Conservation (phyloP, 2,797 vertebrate species). For the Bradypodion ventrale region DNA sequence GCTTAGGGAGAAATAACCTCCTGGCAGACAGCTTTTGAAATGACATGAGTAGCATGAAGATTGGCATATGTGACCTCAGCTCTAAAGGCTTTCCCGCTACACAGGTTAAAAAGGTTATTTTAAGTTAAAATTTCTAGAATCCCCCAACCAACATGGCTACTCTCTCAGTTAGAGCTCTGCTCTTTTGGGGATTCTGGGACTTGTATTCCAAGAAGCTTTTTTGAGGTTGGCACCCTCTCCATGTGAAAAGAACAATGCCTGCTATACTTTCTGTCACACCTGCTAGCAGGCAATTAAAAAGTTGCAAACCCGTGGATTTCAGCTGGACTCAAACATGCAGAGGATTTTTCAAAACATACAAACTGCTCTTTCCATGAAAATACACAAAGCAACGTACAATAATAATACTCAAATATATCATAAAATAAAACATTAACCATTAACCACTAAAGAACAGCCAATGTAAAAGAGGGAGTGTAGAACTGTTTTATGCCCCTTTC, state of each 20-base stretch:
- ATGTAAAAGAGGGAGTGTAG: neutral
- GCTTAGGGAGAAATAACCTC: too few species aligned
- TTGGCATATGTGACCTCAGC: too few species aligned
- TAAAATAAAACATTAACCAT: neutral
- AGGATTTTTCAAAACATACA: neutral
- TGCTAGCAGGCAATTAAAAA: neutral
- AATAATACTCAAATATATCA: neutral
- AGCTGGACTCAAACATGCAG: neutral
- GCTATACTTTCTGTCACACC: neutral
- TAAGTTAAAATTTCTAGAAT: too few species aligned
- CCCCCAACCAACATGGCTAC: too few species aligned
- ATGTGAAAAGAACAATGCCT: neutral
- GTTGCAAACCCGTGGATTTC: neutral
- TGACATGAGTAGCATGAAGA: too few species aligned
- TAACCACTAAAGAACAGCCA: neutral
- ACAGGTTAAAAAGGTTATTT: too few species aligned
- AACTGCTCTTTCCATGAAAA: neutral
- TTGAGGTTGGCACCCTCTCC: neutral
- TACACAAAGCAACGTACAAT: neutral
- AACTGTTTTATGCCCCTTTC: too few species aligned
- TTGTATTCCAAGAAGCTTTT: neutral
- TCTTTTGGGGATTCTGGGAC: neutral
- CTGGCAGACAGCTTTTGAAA: too few species aligned
- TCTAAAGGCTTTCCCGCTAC: too few species aligned
- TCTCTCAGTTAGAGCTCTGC: too few species aligned